These are phyloP conservation scores for Canis aureus DNA, from an alignment of 2,113 vertebrate genomes.

Conservation along the genomic window DNA sequence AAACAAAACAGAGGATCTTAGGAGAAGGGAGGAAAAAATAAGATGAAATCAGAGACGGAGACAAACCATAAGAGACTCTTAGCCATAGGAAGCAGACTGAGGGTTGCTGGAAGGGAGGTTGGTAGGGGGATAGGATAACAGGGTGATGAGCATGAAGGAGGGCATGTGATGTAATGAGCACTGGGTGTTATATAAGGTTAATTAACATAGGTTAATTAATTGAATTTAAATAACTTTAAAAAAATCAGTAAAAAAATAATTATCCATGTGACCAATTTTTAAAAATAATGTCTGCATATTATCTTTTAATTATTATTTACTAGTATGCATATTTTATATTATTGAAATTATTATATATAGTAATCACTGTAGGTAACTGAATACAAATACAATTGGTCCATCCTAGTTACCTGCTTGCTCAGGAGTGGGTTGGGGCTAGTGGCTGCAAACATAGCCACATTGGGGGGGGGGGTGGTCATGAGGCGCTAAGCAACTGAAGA, in stretches of 20 bases:
- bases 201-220: background rate
- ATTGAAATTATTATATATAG: background rate
- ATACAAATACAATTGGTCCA: background rate
- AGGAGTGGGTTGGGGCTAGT: background rate
- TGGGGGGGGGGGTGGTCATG: background rate
- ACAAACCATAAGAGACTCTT: background rate
- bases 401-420: background rate
- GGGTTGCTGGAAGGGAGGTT: background rate
- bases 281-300: background rate
- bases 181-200: background rate
- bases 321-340: background rate
- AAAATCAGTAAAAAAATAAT: constrained; percentile 16
- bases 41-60: background rate
- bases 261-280: background rate
- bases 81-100: background rate
- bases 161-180: background rate
- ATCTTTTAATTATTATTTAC: background rate
- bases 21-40: background rate
- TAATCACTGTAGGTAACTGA: background rate
- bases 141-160: background rate
- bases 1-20: background rate
- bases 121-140: background rate
- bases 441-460: background rate
- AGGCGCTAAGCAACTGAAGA: background rate
- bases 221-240: background rate